Evolutionary conservation across 2,888 invertebrate genomes (phyloP), one percentile per base, ranked within the genome.

Genomic region (Callyntrura guangdongensis): DNA sequence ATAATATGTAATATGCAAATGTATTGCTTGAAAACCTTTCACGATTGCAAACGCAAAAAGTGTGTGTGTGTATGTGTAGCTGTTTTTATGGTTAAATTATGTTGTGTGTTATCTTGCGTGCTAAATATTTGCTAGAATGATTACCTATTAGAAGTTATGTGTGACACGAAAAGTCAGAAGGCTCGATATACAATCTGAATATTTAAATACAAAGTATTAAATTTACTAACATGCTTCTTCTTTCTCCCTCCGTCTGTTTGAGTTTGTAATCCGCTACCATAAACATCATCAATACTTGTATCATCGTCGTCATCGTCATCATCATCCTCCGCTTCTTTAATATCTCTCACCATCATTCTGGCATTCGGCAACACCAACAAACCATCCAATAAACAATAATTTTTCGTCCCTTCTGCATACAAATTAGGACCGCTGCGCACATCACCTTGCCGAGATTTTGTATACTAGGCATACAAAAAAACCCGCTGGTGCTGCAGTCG

Each of bases 381-480:
- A 79, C 79, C 27, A 14, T 79, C 64, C 86, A 79, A 77, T 67
- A 86, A 77, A 86, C 86, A 86, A 74, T 64, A 47, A 17, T 3
- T 61, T 61, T 67, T 79, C 36, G 25, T 77, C 45, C 69, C 69
- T 67, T 49, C 69, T 87, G 87, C 87, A 87, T 87, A 87, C 87
- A 87, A 87, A 87, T 87, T 87, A 87, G 81, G 53, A 11, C 3
- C 12, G n/a, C 12, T 27, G 36, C 36, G 36, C 36, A 36, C 6
- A 12, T 36, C 27, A 14, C 17, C 25, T 56, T 49, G 56, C 47
- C 22, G 6, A 36, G 3, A 36, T 36, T 36, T 6, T 4, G 6
- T 36, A 36, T 6, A 59, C 27, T 11, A 82, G 11, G n/a, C 27
- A n/a, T 59, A 61, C 61, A 27, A 14, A 69, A 87, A 87, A 79